Evolutionary conservation across 2,797 vertebrate species (phyloP), one percentile per base, ranked within the genome.

Genomic region (Heteromormyrus szaboi): DNA sequence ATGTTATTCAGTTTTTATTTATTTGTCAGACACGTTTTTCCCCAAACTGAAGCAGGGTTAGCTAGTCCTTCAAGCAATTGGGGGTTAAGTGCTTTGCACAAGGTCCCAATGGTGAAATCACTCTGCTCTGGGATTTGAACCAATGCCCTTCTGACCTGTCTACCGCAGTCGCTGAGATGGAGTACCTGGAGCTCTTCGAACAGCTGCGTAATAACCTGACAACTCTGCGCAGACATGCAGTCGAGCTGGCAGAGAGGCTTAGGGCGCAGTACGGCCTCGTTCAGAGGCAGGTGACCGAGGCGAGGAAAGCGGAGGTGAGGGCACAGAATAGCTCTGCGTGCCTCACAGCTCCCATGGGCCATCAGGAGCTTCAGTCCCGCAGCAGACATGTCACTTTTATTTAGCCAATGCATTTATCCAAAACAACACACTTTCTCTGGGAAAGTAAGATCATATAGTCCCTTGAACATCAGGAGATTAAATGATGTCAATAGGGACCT

Each of bases 241-340:
- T 1, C 0, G 2, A 22, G 37, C 90, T 96, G 89, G 86, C 87
- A 0, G 68, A 50, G 84, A 88, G 89, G 25, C 90, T 96, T 2
- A 19, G 88, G 14, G 90, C 90, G 33, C 89, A 94, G 17, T 89
- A 29, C 0, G 19, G 0, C 11, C n/a, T 54, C 0, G 79, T 91
- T 33, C 87, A 84, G 89, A 88, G 90, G 22, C 96, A 96, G 91
- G 51, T 93, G 0, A 90, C 90, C 25, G 92, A 94, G 6, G 37
- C 94, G 59, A 91, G 91, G 29, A 90, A 89, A n/a, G 89, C 89
- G 0, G 96, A 96, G 95, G 96, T 92, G 89, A 89, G 68, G 54
- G 9, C 25, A 79, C 2, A 19, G 19, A 7, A 3, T 6, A 48
- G 14, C 6, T 72, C 48, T 72, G 29, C 2, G 37, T 37, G 11